A percentile compares a stretch with the other conserved stretches of the same genome.
These are phyloP conservation scores for Prunella fulvescens DNA, from an alignment of 2,113 vertebrate genomes.

Conservation along the genomic window DNA sequence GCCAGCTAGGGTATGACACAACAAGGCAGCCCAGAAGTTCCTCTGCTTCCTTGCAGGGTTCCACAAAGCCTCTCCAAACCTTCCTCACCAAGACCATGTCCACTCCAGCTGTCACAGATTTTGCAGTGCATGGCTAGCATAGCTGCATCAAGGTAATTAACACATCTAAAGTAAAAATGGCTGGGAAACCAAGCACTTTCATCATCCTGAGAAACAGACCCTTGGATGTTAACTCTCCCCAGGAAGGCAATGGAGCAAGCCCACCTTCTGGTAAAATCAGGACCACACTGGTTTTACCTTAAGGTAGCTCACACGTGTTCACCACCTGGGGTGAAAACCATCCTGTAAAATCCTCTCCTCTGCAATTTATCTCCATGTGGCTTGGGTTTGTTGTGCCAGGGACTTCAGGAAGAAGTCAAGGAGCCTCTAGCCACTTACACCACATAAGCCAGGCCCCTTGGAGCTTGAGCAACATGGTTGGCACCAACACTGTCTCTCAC, in stretches of 20 bases:
- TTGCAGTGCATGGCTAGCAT: not conserved
- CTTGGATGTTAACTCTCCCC: accelerated
- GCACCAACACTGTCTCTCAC: accelerated
- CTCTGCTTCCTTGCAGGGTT: not conserved
- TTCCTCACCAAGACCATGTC: accelerated
- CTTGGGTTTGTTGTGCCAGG: not conserved
- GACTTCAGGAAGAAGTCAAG: not conserved
- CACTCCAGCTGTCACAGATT: accelerated
- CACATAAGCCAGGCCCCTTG: not conserved
- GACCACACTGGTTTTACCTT: not conserved
- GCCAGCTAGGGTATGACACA: not conserved
- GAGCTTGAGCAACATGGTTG: not conserved
- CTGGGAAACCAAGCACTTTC: not conserved
- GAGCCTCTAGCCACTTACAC: not conserved
- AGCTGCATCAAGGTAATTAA: not conserved
- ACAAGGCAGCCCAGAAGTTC: not conserved
- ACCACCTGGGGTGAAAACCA: not conserved
- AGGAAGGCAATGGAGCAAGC: not conserved
- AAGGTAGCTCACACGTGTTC: accelerated
- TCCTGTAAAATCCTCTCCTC: not conserved
- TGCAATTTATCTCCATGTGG: not conserved
- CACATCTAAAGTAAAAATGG: not conserved
- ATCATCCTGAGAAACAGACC: not conserved
- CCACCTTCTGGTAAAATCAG: not conserved
- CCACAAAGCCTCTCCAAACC: not conserved